These are phyloP conservation scores for Carpatolechia fugitivella DNA, from an alignment of 2,888 invertebrate genomes.

Conservation along the genomic window DNA sequence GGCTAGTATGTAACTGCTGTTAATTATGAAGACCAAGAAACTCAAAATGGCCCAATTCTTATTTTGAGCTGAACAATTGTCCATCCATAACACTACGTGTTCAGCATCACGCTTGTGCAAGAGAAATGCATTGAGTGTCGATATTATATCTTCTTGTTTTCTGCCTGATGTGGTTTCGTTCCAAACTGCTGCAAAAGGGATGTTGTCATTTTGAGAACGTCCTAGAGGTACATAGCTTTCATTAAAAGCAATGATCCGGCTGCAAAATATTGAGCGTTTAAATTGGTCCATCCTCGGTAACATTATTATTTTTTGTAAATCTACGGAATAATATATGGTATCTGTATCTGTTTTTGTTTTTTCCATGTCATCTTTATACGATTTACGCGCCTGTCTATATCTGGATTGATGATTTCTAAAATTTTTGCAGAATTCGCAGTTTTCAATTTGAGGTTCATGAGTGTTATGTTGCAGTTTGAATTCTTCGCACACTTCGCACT, in stretches of 20 bases:
- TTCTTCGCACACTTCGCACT: slow-evolving; percentile 14
- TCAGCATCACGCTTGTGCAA: background rate
- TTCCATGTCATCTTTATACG: background rate
- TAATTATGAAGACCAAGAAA: background rate
- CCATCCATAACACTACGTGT: background rate
- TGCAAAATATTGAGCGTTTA: slow-evolving; percentile 25
- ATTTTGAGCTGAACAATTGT: background rate
- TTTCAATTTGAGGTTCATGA: background rate
- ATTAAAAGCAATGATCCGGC: slow-evolving; percentile 24
- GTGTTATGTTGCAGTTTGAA: slow-evolving; percentile 12
- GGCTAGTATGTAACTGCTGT: slow-evolving; percentile 3
- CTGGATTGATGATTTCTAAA: slow-evolving; percentile 5
- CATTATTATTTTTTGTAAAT: slow-evolving; percentile 28
- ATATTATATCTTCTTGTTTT: background rate
- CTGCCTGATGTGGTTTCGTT: background rate
- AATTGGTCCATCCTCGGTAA: slow-evolving; percentile 24
- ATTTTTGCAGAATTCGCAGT: background rate
- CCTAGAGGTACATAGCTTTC: slow-evolving; percentile 24
- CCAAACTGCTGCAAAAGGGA: background rate
- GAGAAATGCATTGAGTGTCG: background rate
- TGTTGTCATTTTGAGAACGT: background rate
- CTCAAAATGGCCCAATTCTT: background rate
- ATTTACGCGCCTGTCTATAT: slow-evolving; percentile 11
- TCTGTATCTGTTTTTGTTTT: too few species aligned
- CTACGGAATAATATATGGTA: slow-evolving; percentile 1